phyloP scores from a whole-genome alignment of 37 sponge, comb jelly and placozoan species.

The Dysidea cf. avara region DNA sequence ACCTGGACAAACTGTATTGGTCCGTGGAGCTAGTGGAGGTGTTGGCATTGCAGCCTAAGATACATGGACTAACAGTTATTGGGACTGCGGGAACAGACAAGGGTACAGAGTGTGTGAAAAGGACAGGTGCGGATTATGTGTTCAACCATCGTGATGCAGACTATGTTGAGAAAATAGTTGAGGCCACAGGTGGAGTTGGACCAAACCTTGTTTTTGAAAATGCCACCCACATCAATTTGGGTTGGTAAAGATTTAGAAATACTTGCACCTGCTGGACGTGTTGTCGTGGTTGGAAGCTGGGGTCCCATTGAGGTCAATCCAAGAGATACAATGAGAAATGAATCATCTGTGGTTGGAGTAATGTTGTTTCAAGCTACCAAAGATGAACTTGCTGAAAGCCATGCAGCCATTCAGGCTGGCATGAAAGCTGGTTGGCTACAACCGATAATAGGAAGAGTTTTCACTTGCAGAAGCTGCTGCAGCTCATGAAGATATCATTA shows the following conservation, averaged over 20 bases:
- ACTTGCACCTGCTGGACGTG: slow-evolving; percentile 59
- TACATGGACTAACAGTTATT: slow-evolving; percentile 66
- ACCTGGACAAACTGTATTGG: slow-evolving; percentile 72
- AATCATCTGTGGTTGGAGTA: slow-evolving; percentile 66
- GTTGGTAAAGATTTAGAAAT: slow-evolving; percentile 64
- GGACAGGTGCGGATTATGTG: slow-evolving; percentile 63
- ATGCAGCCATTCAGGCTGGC: slow-evolving; percentile 76
- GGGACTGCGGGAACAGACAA: slow-evolving; percentile 79
- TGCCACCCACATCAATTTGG: slow-evolving; percentile 78
- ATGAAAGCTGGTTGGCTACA: slow-evolving; percentile 68
- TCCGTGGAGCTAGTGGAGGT: slow-evolving; percentile 93
- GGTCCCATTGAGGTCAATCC: slow-evolving; percentile 74
- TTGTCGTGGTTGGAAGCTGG: slow-evolving; percentile 74
- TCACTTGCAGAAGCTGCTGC: slow-evolving; percentile 64
- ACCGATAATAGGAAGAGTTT: slow-evolving; percentile 73
- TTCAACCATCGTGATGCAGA: slow-evolving; percentile 72
- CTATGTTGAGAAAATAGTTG: slow-evolving; percentile 46
- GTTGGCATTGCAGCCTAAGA: slow-evolving; percentile 79
- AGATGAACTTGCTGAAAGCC: slow-evolving; percentile 41
- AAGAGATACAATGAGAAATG: slow-evolving; percentile 70
- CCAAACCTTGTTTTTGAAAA: slow-evolving; percentile 80
- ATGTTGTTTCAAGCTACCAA: slow-evolving; percentile 32
- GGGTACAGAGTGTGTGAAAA: slow-evolving; percentile 53
- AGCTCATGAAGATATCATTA: slow-evolving; percentile 78
- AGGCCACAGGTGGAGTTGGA: slow-evolving; percentile 31